Percentiles rank a stretch among this genome's conserved stretches.
phyloP scores from a whole-genome alignment of 1,140 invertebrate genomes.

The Drosophila rufa region DNA sequence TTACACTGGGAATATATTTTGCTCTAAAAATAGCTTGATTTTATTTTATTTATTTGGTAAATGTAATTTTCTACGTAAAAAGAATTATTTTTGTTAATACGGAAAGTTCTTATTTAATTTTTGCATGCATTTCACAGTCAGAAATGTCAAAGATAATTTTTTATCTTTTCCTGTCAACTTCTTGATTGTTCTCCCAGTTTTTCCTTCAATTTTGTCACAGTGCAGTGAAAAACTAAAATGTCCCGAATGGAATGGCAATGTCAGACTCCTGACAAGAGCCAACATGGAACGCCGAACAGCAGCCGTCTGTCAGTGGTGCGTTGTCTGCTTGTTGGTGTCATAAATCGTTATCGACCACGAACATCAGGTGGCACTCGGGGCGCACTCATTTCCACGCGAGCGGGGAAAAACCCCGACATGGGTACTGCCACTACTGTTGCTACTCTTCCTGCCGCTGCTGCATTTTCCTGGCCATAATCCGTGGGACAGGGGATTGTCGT shows the following conservation, averaged over 20 bases:
- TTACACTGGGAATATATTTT: slow-evolving; percentile 28
- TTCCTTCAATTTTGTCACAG: background rate
- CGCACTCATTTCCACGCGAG: slow-evolving; percentile 59
- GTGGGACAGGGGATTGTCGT: slow-evolving; percentile 71
- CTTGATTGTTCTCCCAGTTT: background rate
- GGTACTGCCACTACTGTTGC: background rate
- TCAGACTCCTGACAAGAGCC: slow-evolving; percentile 53
- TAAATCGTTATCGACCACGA: slow-evolving; percentile 85
- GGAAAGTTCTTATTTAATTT: too few species aligned
- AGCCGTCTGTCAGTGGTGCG: slow-evolving; percentile 49
- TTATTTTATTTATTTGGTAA: background rate
- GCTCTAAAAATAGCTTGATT: accelerated
- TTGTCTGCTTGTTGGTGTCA: slow-evolving; percentile 68
- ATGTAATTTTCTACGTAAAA: background rate
- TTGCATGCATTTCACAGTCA: background rate
- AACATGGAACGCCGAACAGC: slow-evolving; percentile 38
- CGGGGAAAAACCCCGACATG: slow-evolving; percentile 19
- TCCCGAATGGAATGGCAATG: slow-evolving; percentile 58
- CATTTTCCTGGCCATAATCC: slow-evolving; percentile 65
- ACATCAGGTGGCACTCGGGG: slow-evolving; percentile 81
- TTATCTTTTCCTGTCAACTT: slow-evolving; percentile 1
- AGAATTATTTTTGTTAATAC: background rate
- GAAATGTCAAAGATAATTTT: background rate
- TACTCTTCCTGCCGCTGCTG: slow-evolving; percentile 5
- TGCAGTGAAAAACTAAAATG: slow-evolving; percentile 33